phyloP scores from a whole-genome alignment of 2,888 invertebrate species.

The Amblyjoppa fuscipennis region DNA sequence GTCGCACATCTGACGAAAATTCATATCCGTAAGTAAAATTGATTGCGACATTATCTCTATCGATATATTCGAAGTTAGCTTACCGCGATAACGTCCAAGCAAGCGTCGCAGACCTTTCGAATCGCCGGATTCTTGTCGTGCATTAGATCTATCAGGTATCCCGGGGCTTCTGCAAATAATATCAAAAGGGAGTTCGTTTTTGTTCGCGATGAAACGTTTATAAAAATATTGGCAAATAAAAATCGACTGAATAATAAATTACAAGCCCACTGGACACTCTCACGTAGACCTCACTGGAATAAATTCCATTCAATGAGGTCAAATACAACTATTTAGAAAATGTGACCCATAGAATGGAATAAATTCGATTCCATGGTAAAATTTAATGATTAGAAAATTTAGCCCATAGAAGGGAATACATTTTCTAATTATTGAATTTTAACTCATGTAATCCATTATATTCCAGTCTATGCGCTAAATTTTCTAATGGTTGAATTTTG shows the following conservation, averaged over 20 bases:
- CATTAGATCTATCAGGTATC: constrained; percentile 98
- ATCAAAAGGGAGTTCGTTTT: constrained; percentile 48
- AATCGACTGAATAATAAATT: background rate
- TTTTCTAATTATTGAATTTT: background rate
- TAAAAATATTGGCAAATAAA: constrained; percentile 33
- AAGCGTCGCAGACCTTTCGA: constrained; percentile 97
- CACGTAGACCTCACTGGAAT: background rate
- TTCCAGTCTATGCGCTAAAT: too few relatives aligned
- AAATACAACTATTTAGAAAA: background rate
- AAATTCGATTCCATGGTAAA: too few relatives aligned
- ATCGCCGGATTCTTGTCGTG: constrained; percentile 98
- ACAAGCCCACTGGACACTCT: background rate
- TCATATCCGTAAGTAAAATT: constrained; percentile 25
- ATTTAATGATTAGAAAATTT: too few relatives aligned
- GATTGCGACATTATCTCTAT: constrained; percentile 32
- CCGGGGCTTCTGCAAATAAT: constrained; percentile 92
- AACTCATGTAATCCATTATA: too few relatives aligned
- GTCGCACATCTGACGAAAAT: constrained; percentile 88
- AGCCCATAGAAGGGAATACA: background rate
- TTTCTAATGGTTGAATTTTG: too few relatives aligned
- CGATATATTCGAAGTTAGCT: constrained; percentile 74
- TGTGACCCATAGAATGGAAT: background rate
- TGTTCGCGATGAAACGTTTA: background rate
- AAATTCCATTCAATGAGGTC: too few relatives aligned
- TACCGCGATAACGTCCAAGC: constrained; percentile 97